Evolutionary conservation across 2,113 vertebrate genomes (phyloP), one percentile per base, ranked within the genome.

Genomic region (Bettongia penicillata): DNA sequence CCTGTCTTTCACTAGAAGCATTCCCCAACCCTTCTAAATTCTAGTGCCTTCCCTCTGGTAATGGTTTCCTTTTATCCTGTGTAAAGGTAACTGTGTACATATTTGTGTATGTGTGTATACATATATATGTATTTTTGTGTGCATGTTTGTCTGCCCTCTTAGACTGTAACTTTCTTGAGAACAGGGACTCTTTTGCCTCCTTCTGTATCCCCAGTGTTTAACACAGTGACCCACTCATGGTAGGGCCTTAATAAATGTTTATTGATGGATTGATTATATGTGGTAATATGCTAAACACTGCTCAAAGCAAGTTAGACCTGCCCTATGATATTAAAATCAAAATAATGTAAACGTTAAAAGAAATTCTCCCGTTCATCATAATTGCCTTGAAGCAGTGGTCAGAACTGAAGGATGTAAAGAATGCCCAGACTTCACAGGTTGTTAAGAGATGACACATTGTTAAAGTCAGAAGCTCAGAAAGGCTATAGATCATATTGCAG

Each of bases 241-340:
- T 77, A 77, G 37, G 61, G 37, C 31, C 61, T 77, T 77, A 68
- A n/a, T 68, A 77, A 77, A 77, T 19, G 31, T n/a, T 68, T 14
- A 68, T 37, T 77, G 4, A n/a, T 14, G n/a, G 61, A 77, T 77
- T 77, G 31, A 37, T n/a, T n/a, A 68, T 68, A 68, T 31, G 5
- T 68, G 28, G 31, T 16, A 68, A 14, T 68, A 8, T 37, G 31
- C 31, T 68, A 68, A 68, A 11, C 61, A 37, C 12, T 37, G 31
- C 31, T n/a, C 37, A 77, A n/a, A 77, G 12, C 37, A 77, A 77
- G 37, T 61, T 5, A n/a, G 14, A 77, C 31, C 61, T n/a, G 55
- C 28, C 55, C 25, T 61, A 61, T 93, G 91, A 91, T 25, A 43
- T 91, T 91, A 91, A 91, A 94, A 89, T 26, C 9, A 94, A 96